Evolutionary conservation across 2,113 vertebrate genomes (phyloP), one percentile per base, ranked within the genome.

Genomic region (Anguilla japonica): DNA sequence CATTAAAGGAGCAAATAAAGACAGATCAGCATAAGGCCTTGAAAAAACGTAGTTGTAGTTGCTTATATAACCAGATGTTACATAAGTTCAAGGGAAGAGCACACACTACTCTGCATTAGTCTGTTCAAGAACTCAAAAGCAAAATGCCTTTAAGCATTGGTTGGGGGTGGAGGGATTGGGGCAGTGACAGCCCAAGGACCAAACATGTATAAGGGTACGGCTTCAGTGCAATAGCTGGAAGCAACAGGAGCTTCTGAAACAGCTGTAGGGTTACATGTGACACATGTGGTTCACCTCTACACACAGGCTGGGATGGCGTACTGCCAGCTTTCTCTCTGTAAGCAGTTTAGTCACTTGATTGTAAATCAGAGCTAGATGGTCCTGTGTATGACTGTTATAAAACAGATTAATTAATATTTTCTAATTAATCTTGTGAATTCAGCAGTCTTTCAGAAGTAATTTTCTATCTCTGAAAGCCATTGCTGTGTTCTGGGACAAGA

Each of bases 31-130:
- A 40, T 80, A 41, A 41, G 29, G 34, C 40, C 26, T 16, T 40
- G 40, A 40, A 79, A 79, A 34, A 29, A 41, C 80, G 79, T 46
- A 46, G 2, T 57, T 80, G 84, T 46, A 78, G 75, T 80, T 80
- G 41, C 78, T 85, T 80, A 41, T 15, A 56, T 80, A 85, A 85
- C 78, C 15, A 41, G 34, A 39, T 41, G 22, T 83, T 83, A 83
- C 34, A 11, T 57, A 83, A 83, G n/a, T 60, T 9, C 82, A 83
- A 39, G 29, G 29, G 46, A 15, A 34, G n/a, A 34, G 50, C 53
- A 29, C 82, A 34, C 82, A 13, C 13, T 39, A 57, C 50, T 3
- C 13, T 60, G 29, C 15, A n/a, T 60, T 56, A 60, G 82, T 5
- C 82, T 83, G 50, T 11, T 26, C 4, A n/a, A 57, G 41, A 82